phyloP scores from a whole-genome alignment of 2,888 invertebrate genomes.

The Himalopsyche japonica region DNA sequence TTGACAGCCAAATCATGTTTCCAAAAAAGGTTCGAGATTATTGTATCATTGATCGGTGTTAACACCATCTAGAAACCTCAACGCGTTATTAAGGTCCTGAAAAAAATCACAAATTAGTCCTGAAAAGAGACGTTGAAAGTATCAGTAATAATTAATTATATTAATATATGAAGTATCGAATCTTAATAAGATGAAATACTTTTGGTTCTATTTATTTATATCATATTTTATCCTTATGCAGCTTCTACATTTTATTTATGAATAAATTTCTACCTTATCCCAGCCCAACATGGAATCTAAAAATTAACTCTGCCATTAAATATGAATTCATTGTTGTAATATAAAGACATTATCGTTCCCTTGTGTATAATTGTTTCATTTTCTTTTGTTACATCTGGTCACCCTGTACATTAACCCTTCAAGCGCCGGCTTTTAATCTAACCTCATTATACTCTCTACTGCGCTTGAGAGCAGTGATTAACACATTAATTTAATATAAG shows the following conservation, averaged over 20 bases:
- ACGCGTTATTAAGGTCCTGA: too few relatives aligned
- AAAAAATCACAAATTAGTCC: too few relatives aligned
- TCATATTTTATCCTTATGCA: neutral
- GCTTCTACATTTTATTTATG: neutral
- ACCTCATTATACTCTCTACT: neutral
- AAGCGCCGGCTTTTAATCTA: neutral
- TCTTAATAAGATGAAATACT: too few relatives aligned
- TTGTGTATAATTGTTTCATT: neutral
- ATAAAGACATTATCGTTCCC: neutral
- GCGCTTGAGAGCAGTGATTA: constrained; percentile 4
- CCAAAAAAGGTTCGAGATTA: too few relatives aligned
- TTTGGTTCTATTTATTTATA: too few relatives aligned
- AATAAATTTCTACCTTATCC: neutral
- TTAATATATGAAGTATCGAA: too few relatives aligned
- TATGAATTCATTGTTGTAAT: neutral
- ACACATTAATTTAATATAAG: neutral
- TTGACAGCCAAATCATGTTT: too few relatives aligned
- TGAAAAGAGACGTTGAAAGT: too few relatives aligned
- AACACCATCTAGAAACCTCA: too few relatives aligned
- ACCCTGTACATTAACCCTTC: neutral
- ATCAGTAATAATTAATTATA: too few relatives aligned
- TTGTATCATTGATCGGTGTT: too few relatives aligned
- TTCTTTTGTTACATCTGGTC: neutral
- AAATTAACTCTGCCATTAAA: neutral
- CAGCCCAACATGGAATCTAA: neutral